A percentile compares a stretch with the other conserved stretches of the same genome.
Conservation (phyloP, 1,140 invertebrate genomes). For the Papilio dardanus region DNA sequence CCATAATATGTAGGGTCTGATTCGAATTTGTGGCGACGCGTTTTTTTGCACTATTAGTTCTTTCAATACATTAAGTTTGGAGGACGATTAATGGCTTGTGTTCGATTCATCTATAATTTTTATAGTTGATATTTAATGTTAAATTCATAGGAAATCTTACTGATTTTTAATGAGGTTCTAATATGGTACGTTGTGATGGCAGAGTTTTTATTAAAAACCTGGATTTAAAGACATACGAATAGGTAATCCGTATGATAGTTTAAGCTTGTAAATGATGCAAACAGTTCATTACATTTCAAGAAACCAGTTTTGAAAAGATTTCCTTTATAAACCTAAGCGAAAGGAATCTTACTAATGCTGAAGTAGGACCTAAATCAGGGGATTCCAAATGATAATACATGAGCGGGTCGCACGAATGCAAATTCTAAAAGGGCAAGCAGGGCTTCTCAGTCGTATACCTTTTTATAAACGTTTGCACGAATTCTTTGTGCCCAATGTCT, state of each 20-base stretch:
- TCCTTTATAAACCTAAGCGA: constrained; percentile 4
- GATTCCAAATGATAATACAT: constrained; percentile 32
- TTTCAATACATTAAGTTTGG: not conserved
- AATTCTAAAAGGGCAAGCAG: constrained; percentile 50
- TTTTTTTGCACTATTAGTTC: constrained; percentile 56
- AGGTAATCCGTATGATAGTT: no score
- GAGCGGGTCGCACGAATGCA: constrained; percentile 49
- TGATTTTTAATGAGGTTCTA: not conserved
- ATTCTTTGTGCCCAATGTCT: constrained; percentile 61
- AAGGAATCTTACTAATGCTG: constrained; percentile 19
- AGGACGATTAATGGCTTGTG: constrained; percentile 3
- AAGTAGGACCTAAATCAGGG: not conserved
- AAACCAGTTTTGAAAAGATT: constrained; percentile 6
- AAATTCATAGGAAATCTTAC: not conserved
- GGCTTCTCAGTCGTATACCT: constrained; percentile 53
- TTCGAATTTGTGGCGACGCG: constrained; percentile 54
- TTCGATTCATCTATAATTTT: not conserved
- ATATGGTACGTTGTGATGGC: no score
- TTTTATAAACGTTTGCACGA: constrained; percentile 70
- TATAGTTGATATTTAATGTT: not conserved
- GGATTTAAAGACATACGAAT: no score
- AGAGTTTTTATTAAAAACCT: no score
- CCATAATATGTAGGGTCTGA: constrained; percentile 60
- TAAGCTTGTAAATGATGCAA: no score
- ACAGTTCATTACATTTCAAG: not conserved